phyloP scores from a whole-genome alignment of 2,797 vertebrate genomes.

The Clarias laeviceps region DNA sequence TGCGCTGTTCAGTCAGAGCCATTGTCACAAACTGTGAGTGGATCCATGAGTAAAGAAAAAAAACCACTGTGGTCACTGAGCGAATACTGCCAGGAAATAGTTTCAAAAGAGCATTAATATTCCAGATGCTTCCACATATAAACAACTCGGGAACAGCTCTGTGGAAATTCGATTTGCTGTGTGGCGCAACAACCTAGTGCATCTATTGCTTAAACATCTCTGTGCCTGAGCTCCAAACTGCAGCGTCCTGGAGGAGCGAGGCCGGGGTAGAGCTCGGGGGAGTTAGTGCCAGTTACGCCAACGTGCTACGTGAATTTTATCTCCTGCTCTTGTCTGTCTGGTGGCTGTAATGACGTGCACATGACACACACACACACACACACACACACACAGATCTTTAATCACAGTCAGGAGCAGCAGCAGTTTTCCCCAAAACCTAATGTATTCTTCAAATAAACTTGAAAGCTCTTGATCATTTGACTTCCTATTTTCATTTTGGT shows the following conservation, averaged over 20 bases:
- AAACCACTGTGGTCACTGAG: conserved; percentile 63
- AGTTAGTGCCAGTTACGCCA: conserved; percentile 19
- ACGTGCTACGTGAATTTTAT: neutral
- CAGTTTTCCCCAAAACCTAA: neutral
- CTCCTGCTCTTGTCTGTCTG: neutral
- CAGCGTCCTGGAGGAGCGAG: neutral
- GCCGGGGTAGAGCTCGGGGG: conserved; percentile 16
- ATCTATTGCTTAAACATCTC: conserved; percentile 66
- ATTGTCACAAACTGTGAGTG: conserved; percentile 29
- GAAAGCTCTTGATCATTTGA: neutral
- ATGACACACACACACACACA: neutral
- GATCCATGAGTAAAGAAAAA: conserved; percentile 21
- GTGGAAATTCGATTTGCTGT: conserved; percentile 70
- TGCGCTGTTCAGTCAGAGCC: conserved; percentile 27
- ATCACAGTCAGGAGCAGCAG: neutral
- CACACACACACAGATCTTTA: neutral
- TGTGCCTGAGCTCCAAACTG: conserved; percentile 46
- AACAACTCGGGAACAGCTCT: conserved; percentile 66
- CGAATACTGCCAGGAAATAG: conserved; percentile 69
- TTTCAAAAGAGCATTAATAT: conserved; percentile 75
- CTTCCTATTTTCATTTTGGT: neutral
- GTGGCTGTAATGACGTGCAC: neutral
- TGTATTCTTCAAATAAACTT: neutral
- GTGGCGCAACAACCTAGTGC: conserved; percentile 59
- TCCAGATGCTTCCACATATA: conserved; percentile 76